These are phyloP conservation scores for Helobdella robusta DNA, from an alignment of 2,888 invertebrate species.

Conservation along the genomic window DNA sequence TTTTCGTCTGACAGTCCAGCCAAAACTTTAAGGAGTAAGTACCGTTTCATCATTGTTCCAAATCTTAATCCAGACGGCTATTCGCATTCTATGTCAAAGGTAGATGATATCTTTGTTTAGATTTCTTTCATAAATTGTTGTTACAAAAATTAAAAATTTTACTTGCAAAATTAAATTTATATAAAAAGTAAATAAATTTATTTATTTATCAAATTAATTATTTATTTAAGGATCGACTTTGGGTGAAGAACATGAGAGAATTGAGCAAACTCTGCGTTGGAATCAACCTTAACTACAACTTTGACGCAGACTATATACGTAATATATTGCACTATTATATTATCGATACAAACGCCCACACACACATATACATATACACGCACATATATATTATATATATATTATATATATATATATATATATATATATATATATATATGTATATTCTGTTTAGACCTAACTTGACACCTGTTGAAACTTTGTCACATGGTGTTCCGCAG, in stretches of 20 bases:
- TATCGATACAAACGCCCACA: too few relatives aligned
- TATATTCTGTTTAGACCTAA: too few relatives aligned
- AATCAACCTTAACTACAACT: constrained; percentile 17
- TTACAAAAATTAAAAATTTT: background rate
- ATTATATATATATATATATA: too few relatives aligned
- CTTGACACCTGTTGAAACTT: too few relatives aligned
- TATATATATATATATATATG: too few relatives aligned
- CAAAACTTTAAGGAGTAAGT: background rate
- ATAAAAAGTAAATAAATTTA: too few relatives aligned
- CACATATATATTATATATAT: too few relatives aligned
- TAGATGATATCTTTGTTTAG: background rate
- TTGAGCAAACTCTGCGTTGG: constrained; percentile 6
- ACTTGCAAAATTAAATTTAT: background rate
- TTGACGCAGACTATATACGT: constrained; percentile 11
- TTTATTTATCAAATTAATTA: too few relatives aligned
- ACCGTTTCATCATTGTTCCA: constrained; percentile 16
- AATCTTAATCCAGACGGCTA: constrained; percentile 21
- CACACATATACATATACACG: too few relatives aligned
- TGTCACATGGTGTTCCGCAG: too few relatives aligned
- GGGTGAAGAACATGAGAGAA: constrained; percentile 18
- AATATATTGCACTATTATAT: background rate
- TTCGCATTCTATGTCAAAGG: background rate
- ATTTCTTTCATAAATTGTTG: background rate
- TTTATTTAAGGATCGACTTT: constrained; percentile 4
- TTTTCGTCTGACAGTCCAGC: background rate